Evolutionary conservation across 2,113 vertebrate genomes (phyloP).

Genomic region (Epinephelus lanceolatus): DNA sequence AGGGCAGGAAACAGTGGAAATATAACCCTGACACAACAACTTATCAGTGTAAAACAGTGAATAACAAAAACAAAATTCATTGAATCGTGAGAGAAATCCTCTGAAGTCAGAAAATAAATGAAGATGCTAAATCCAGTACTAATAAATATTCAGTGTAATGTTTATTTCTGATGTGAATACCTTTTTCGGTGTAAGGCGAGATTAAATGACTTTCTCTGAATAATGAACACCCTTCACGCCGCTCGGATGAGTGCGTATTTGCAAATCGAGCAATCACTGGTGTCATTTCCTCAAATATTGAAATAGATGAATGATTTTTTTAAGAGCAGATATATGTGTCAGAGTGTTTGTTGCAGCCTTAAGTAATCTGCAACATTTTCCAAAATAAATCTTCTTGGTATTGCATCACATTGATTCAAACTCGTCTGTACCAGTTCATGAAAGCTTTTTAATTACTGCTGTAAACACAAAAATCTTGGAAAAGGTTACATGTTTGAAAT

Average conservation of each 20-base stretch:
- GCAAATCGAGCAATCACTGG: constrained; percentile 7
- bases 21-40: neutral
- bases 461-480: neutral
- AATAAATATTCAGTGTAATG: constrained; percentile 46
- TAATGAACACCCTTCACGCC: neutral
- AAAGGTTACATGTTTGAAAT: neutral
- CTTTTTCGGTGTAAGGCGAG: neutral
- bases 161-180: constrained; percentile 22
- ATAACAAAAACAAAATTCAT: constrained; percentile 6
- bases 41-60: constrained; percentile 15
- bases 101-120: constrained; percentile 33
- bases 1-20: neutral
- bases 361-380: constrained; percentile 7
- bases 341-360: neutral
- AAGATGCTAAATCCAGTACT: constrained; percentile 8
- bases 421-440: neutral
- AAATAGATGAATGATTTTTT: constrained; percentile 16
- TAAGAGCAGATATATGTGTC: constrained; percentile 1
- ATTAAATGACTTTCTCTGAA: constrained; percentile 1
- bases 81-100: constrained; percentile 8
- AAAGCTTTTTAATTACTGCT: neutral
- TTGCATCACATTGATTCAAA: neutral
- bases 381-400: neutral
- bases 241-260: constrained; percentile 19
- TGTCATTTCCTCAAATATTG: neutral